These are phyloP conservation scores for Gonatopus flavifemur DNA, from an alignment of 1,140 invertebrate species.

Conservation along the genomic window DNA sequence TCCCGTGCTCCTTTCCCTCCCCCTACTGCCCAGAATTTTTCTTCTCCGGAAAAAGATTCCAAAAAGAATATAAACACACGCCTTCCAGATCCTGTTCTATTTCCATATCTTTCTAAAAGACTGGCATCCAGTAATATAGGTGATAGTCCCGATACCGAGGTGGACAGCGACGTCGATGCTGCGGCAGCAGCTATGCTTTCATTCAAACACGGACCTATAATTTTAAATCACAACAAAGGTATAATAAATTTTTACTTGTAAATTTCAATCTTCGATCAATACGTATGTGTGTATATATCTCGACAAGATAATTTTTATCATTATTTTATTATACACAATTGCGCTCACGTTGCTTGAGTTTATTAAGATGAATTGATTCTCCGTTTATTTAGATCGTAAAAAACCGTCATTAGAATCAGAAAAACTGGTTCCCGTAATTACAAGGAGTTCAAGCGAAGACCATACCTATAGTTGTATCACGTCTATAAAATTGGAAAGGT, in stretches of 20 bases:
- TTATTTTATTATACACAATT: too few relatives aligned
- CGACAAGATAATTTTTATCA: too few relatives aligned
- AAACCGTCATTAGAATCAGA: constrained; percentile 45
- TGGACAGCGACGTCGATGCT: constrained; percentile 75
- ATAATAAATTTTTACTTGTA: constrained; percentile 10
- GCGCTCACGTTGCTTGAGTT: too few relatives aligned
- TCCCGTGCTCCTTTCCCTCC: constrained; percentile 82
- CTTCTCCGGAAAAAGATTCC: constrained; percentile 43
- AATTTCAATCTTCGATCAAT: constrained; percentile 17
- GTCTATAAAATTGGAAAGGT: constrained; percentile 52
- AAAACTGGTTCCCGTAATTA: constrained; percentile 65
- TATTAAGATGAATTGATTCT: constrained; percentile 11
- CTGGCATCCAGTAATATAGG: constrained; percentile 61
- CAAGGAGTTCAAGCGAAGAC: constrained; percentile 75
- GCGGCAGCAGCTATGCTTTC: constrained; percentile 78
- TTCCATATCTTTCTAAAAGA: constrained; percentile 74
- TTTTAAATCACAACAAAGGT: constrained; percentile 60
- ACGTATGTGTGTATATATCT: too few relatives aligned
- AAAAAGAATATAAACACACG: constrained; percentile 48
- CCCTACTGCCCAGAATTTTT: constrained; percentile 57
- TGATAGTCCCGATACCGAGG: constrained; percentile 55
- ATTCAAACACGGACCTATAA: constrained; percentile 71
- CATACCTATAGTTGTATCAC: constrained; percentile 70
- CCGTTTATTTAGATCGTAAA: constrained; percentile 44
- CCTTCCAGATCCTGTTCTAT: constrained; percentile 72